Base-by-base conservation (phyloP, 2,888 invertebrate species). In the Temnothorax ravouxi region DNA sequence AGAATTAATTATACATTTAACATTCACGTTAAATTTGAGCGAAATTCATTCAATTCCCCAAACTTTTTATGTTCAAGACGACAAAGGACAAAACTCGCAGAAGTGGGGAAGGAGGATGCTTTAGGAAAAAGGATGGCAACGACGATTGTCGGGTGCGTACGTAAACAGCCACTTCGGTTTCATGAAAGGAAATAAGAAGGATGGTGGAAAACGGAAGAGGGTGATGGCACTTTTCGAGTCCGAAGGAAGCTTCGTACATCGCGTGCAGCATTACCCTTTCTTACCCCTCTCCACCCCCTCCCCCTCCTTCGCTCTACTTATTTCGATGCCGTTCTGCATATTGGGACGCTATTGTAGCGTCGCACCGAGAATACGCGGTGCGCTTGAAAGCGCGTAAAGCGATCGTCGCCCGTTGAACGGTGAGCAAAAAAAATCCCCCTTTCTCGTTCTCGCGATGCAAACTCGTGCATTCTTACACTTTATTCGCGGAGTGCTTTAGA, bases 311-410 rank as follows among this genome's bases (percentile, higher is more conserved):
- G 9, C 34, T 25, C 21, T 50, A 59, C 75, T 80, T 80, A 80
- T 80, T 80, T 80, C 79, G 79, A 80, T 47, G 79, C 59, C 74
- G 74, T 80, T 80, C 79, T 74, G 79, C 79, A 80, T 80, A 80
- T 80, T 74, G 79, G 79, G 52, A n/a, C 54, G 79, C 59, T 59
- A 80, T 80, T 80, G 79, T 80, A 72, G 79, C 79, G 74, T 59
- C 79, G 79, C 74, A 29, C 47, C 75, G 79, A 80, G 79, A 80
- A 80, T 80, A 79, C 74, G 79, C 79, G 72, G 72, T 47, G 47
- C 59, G 74, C 79, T 79, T 79, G 79, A 79, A 79, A 79, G 79
- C 79, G 79, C 79, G 74, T 79, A 80, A 80, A 74, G 79, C 79
- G 79, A 80, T 80, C 79, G 79, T 80, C 79, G 79, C 13, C 74